Base-by-base conservation (phyloP, 2,113 vertebrate genomes). In the Ancistrus triradiatus region DNA sequence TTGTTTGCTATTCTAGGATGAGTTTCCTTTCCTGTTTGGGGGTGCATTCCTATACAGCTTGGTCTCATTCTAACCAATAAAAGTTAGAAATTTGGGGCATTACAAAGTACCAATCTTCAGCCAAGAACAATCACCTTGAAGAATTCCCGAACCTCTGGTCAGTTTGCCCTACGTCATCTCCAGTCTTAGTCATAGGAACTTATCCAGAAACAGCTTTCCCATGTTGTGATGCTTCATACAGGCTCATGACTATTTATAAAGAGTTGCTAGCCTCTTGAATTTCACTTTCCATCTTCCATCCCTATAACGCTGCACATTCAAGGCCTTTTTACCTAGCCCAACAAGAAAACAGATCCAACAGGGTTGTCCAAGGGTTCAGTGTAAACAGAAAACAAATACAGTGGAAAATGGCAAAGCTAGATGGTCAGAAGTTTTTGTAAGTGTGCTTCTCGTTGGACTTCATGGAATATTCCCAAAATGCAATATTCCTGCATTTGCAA, bases 181-280 rank as follows among this genome's bases (percentile, higher is more conserved):
- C n/a, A n/a, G n/a, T n/a, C n/a, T n/a, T n/a, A n/a, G n/a, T n/a
- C n/a, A n/a, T n/a, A n/a, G n/a, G n/a, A 33, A 59, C 70, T 73
- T 59, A 63, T 68, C 65, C 56, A 42, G 52, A 47, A 59, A 48
- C 65, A 59, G 53, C 21, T 58, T 38, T 58, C n/a, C 15, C 10
- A 49, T 55, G 19, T 31, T 31, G 19, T 55, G 47, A 52, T 60
- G 62, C 48, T 27, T 44, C 33, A 56, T 60, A 61, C 51, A 15
- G 44, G 52, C 49, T 40, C 24, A 66, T 59, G 56, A 48, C 75
- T 77, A 77, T 74, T 77, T 74, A 72, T 77, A 77, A 77, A 66
- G 49, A 61, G 72, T 74, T 77, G 72, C 75, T 77, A 72, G 46
- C 69, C 72, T 74, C 71, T 77, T 66, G 47, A 40, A 63, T 74